Evolutionary conservation across 2,797 vertebrate species (phyloP), one percentile per base, ranked within the genome.

Genomic region (Pangasius mekongensis): DNA sequence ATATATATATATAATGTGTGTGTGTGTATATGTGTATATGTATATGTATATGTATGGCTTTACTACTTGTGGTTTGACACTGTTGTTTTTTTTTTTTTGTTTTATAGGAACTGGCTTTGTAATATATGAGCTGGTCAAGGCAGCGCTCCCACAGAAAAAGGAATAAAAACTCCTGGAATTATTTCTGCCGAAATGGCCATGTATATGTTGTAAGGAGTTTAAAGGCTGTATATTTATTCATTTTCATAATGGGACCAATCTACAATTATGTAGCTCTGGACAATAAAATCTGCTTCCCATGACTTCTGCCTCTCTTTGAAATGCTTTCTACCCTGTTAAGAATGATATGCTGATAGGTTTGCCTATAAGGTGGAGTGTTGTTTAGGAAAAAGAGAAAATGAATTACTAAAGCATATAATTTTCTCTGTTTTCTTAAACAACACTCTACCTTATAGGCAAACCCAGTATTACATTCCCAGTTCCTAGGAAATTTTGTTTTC

Each of bases 61-160:
- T 39, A 39, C 20, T 62, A 10, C 58, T 27, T 60, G 9, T 39
- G 14, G 6, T 13, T 36, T 62, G 14, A 83, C 58, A 1, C 27
- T 20, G 49, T 20, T 69, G 11, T 22, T 89, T 89, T 36, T 36
- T 36, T 36, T 36, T 36, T 2, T 36, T 87, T 92, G 86, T 78
- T 49, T 93, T 93, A 39, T 93, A 99, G 98, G 98, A 91, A 82
- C 94, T 0, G 91, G 87, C 0, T 98, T 95, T 60, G 90, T 93
- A 24, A 0, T 99, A 5, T 99, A 97, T 47, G 91, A 93, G 24
- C 94, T 99, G 91, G 39, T 92, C 78, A 39, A 88, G 0, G 94
- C 96, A 11, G 91, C 97, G 10, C 92, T 96, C 91, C 98, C 98
- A 64, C 95, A 97, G 94, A 98, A 97, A 94, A 95, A 96, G 24